Base-by-base conservation (phyloP, 2,797 vertebrate species). In the Phaenicophaeus curvirostris region DNA sequence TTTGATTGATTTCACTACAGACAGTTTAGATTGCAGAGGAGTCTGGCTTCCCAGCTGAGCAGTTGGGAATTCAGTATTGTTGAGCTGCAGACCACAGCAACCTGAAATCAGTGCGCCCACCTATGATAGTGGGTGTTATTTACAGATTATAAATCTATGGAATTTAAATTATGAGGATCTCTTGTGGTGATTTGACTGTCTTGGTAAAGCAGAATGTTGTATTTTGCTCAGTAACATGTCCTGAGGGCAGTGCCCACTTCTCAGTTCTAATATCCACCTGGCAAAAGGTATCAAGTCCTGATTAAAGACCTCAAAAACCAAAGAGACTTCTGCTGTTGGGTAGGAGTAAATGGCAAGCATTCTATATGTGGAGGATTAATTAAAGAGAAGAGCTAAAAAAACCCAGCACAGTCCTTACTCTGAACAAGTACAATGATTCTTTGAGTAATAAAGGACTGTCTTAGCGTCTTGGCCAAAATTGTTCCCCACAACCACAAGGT, bases 51-150 rank as follows among this genome's bases (percentile, higher is more conserved):
- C 30, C 27, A 41, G 19, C 11, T 24, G 23, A 27, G 27, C 2
- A 0, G 19, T 11, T 3, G 1, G 27, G 42, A 76, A 55, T 63
- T 86, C 50, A 11, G 17, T 54, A 13, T 0, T 28, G 46, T n/a
- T 6, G 1, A 25, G 31, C 50, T 75, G 2, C 4, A 42, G 19
- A 24, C 41, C n/a, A 24, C 41, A 82, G 63, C 42, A 78, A 15
- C 39, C 55, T 37, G 51, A 73, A 59, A 9, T 41, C 51, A 39
- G 20, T 1, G 5, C 24, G 4, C 55, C 19, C 8, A 31, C 37
- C 44, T 84, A 0, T 3, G 4, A 3, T 42, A 31, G 31, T 41
- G 50, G 20, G 5, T 58, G 27, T 65, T 71, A 57, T 15, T 72
- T 30, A 33, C 15, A 51, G 23, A 23, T 69, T 35, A 44, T 15